Evolutionary conservation across 2,113 vertebrate species (phyloP).

Genomic region (Psilopogon haemacephalus): DNA sequence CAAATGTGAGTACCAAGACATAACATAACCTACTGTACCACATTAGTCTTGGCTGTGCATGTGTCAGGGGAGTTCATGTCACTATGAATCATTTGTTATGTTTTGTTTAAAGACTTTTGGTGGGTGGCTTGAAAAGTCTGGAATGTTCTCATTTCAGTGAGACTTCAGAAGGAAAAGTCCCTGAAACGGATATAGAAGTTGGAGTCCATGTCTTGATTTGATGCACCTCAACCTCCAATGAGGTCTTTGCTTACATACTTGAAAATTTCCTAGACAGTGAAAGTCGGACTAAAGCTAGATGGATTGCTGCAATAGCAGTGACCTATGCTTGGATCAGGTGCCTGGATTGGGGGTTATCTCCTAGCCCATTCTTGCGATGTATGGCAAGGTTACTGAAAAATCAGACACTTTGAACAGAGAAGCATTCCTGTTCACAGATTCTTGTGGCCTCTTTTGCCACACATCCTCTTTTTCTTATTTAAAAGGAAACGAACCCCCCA

Average conservation of each 20-base stretch:
- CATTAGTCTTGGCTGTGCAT: constrained; percentile 3
- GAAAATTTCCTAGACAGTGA: background rate
- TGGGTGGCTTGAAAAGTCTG: background rate
- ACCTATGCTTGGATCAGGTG: background rate
- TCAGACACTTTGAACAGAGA: background rate
- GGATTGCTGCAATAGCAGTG: background rate
- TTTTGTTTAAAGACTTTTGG: background rate
- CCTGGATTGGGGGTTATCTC: background rate
- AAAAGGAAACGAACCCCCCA: background rate
- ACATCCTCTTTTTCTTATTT: background rate
- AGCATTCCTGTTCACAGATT: background rate
- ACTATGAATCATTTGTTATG: background rate
- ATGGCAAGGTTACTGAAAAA: background rate
- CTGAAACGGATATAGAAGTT: background rate
- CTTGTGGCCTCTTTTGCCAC: background rate
- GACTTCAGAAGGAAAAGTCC: background rate
- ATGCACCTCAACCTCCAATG: background rate
- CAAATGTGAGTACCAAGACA: background rate
- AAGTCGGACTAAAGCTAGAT: background rate
- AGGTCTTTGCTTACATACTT: background rate
- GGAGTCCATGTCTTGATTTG: background rate
- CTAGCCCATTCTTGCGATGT: background rate
- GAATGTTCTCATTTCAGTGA: background rate
- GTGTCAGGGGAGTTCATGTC: constrained; percentile 11
- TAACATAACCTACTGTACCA: background rate